Evolutionary conservation across 2,113 vertebrate genomes (phyloP).

Genomic region (Engraulis encrasicolus): DNA sequence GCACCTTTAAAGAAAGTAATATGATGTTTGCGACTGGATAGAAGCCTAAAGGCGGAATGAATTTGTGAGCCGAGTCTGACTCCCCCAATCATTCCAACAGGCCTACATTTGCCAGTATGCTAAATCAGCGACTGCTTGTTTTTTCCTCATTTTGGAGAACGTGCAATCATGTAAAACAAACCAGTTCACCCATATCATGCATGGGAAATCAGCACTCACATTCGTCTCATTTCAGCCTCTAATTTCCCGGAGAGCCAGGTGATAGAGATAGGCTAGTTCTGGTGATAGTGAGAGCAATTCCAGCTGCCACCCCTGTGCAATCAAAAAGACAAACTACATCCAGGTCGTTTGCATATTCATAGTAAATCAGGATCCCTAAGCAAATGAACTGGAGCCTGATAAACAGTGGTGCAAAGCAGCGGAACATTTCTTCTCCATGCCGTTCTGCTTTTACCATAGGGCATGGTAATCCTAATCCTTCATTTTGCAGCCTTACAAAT

Average conservation of each 20-base stretch:
- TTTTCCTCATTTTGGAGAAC: neutral
- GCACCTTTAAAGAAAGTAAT: too few relatives aligned
- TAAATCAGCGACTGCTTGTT: neutral
- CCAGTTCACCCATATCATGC: neutral
- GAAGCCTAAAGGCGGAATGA: neutral
- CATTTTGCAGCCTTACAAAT: neutral
- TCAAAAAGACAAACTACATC: neutral
- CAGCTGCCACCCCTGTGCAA: neutral
- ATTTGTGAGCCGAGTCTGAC: neutral
- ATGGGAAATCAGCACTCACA: neutral
- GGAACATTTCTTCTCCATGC: neutral
- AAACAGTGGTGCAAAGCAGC: neutral
- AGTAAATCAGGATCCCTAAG: neutral
- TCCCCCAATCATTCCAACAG: neutral
- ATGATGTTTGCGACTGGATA: too few relatives aligned
- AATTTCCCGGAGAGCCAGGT: neutral
- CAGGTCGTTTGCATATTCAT: neutral
- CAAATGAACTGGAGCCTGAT: neutral
- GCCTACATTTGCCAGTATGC: neutral
- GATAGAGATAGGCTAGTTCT: too few relatives aligned
- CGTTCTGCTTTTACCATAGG: neutral
- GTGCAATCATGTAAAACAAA: slow-evolving; percentile 10
- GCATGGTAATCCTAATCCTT: neutral
- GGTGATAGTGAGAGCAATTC: neutral
- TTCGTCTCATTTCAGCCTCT: neutral